phyloP scores from a whole-genome alignment of 2,113 vertebrate species.

The Sander vitreus region DNA sequence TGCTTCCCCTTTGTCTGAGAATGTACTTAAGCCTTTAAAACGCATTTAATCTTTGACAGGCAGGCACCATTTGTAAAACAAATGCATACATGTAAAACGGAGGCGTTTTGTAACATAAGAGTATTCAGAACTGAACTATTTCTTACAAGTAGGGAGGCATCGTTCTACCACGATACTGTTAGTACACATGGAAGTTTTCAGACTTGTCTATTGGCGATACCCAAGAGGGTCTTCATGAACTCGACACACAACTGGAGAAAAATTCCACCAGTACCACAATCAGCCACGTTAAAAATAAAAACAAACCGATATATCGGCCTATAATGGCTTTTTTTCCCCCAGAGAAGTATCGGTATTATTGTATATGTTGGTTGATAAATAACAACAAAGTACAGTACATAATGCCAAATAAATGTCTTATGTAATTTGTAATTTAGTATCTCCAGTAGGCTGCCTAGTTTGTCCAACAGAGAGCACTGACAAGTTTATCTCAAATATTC shows the following conservation, averaged over 20 bases:
- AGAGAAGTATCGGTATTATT: not conserved
- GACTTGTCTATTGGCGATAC: no score
- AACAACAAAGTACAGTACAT: no score
- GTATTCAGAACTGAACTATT: no score
- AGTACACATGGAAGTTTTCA: not conserved
- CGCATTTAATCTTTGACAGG: no score
- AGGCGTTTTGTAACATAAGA: not conserved
- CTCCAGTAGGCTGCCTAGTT: not conserved
- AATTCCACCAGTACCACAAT: not conserved
- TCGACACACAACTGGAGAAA: no score
- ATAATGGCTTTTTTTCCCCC: no score
- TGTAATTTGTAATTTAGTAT: not conserved
- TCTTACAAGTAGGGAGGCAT: not conserved
- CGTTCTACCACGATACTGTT: not conserved
- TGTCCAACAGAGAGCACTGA: not conserved
- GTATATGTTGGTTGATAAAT: not conserved
- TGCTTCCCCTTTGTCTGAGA: not conserved
- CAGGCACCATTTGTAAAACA: not conserved
- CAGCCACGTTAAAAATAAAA: not conserved
- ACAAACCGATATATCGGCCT: not conserved
- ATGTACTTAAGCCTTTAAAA: not conserved
- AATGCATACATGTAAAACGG: not conserved
- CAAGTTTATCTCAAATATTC: not conserved
- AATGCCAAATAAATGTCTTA: not conserved
- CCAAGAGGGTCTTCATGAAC: no score